Evolutionary conservation across 2,797 vertebrate genomes (phyloP), one percentile per base, ranked within the genome.

Genomic region (Melanitta fusca): DNA sequence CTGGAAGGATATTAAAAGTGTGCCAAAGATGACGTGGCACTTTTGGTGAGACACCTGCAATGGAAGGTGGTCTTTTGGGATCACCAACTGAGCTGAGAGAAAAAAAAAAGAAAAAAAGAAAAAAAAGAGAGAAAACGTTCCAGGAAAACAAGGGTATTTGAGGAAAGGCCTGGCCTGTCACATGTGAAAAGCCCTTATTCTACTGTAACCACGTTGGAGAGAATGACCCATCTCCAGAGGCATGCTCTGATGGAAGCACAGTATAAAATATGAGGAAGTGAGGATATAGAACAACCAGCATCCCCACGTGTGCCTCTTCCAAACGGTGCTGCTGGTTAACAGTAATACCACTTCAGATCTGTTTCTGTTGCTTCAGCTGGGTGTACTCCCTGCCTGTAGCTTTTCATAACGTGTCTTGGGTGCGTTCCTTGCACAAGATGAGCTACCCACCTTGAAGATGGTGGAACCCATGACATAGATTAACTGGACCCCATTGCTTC

Each of bases 181-280:
- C 11, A 13, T 24, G 17, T 39, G 45, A 89, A 75, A 71, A 25
- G 20, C 20, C 34, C 43, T 73, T 41, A 41, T 54, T 8, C 75
- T 78, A 17, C 0, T 61, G 43, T 38, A 88, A 21, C 65, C 39
- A 47, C 16, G 11, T 1, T 56, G 57, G 32, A 70, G 47, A 77
- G 80, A 27, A 19, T 7, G 38, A 36, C 70, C 36, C 18, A 27
- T 45, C 38, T 13, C 72, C 51, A 22, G 41, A 69, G 17, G 15
- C 1, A 1, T 10, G 54, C 36, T 74, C 28, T 27, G n/a, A 4
- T 30, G 32, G 43, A 45, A 87, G 13, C 41, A 9, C 34, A 54
- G 12, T 68, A 49, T 21, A 10, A 54, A 51, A 34, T 1, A 34
- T 5, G 13, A 32, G 5, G 8, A 87, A 80, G 14, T 0, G 0